These are phyloP conservation scores for Idaea biselata DNA, from an alignment of 2,888 invertebrate species.

Conservation along the genomic window DNA sequence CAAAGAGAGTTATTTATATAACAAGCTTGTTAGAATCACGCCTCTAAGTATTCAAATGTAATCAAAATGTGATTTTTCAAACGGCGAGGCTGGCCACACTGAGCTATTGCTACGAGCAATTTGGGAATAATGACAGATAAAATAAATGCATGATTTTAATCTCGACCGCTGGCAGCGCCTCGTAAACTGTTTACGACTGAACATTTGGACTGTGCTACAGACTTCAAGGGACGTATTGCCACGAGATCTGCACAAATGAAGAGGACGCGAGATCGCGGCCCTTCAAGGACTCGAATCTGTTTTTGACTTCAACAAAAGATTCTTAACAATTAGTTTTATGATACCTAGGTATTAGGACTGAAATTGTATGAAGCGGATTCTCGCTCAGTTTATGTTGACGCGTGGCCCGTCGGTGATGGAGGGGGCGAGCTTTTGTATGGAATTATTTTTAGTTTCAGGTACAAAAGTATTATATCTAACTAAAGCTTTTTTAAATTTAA, in stretches of 20 bases:
- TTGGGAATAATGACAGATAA: conserved; percentile 71
- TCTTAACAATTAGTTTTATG: too few relatives aligned
- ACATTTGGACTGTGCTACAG: conserved; percentile 44
- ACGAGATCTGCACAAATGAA: not conserved
- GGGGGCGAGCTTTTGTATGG: too few relatives aligned
- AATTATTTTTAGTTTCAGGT: too few relatives aligned
- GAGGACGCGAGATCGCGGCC: too few relatives aligned
- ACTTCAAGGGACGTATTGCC: conserved; percentile 19
- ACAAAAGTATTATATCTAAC: too few relatives aligned
- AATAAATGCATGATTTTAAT: conserved; percentile 79
- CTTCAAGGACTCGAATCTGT: too few relatives aligned
- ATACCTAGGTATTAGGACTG: too few relatives aligned
- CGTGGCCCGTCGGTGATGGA: too few relatives aligned
- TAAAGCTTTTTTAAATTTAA: too few relatives aligned
- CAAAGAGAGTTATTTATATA: not conserved
- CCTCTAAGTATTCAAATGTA: conserved; percentile 7
- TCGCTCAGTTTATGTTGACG: too few relatives aligned
- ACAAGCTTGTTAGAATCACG: not conserved
- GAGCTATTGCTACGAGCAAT: conserved; percentile 44
- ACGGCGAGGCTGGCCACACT: conserved; percentile 21
- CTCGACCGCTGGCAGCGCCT: conserved; percentile 61
- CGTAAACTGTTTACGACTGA: conserved; percentile 75
- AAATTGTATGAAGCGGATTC: too few relatives aligned
- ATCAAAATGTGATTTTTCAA: conserved; percentile 25
- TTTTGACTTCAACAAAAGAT: too few relatives aligned